phyloP scores from a whole-genome alignment of 2,113 vertebrate genomes.

The Notarius lentiginosus region DNA sequence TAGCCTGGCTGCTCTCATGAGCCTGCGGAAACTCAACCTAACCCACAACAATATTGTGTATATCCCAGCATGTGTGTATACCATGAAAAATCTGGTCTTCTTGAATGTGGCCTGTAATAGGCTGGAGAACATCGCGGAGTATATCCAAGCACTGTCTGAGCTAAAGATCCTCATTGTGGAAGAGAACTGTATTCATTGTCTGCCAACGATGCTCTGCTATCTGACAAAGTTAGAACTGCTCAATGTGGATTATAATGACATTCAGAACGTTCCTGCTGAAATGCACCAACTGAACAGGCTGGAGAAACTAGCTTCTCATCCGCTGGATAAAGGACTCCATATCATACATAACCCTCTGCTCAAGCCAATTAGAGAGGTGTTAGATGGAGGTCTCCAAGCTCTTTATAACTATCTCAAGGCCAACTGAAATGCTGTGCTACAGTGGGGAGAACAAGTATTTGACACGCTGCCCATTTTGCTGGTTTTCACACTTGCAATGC shows the following conservation, averaged over 20 bases:
- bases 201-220: conserved; percentile 83
- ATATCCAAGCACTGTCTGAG: conserved; percentile 78
- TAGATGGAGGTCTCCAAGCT: conserved; percentile 78
- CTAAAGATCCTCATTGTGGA: conserved; percentile 88
- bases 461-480: no score
- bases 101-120: conserved; percentile 84
- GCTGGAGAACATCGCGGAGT: conserved; percentile 85
- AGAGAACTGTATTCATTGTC: conserved; percentile 78
- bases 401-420: conserved; percentile 84
- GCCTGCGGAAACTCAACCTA: conserved; percentile 84
- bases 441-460: no score
- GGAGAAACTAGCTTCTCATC: conserved; percentile 84
- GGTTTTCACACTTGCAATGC: no score
- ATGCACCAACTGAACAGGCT: conserved; percentile 79
- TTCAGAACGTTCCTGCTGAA: conserved; percentile 83
- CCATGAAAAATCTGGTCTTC: conserved; percentile 82
- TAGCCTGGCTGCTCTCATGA: conserved; percentile 73
- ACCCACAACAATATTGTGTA: conserved; percentile 83
- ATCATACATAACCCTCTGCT: conserved; percentile 85
- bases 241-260: conserved; percentile 84
- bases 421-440: conserved; percentile 57
- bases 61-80: conserved; percentile 81
- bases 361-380: conserved; percentile 81
- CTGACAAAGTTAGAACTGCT: conserved; percentile 81
- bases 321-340: conserved; percentile 93